phyloP scores from a whole-genome alignment of 2,797 vertebrate species.

The Pitangus sulphuratus region DNA sequence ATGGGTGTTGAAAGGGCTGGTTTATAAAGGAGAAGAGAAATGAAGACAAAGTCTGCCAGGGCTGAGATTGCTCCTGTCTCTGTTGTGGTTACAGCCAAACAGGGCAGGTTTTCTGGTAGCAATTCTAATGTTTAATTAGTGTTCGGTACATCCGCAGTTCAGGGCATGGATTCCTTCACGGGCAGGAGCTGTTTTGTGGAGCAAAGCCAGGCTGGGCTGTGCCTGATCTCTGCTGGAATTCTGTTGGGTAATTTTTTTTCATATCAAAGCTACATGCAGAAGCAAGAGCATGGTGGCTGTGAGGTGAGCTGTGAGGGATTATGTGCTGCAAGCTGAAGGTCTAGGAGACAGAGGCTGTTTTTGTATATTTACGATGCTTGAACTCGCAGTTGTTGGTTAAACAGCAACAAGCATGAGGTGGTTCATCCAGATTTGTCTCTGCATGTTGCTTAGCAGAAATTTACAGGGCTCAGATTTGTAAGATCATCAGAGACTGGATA shows the following conservation, averaged over 20 bases:
- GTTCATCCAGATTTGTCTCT: background rate
- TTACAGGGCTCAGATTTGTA: background rate
- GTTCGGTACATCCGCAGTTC: background rate
- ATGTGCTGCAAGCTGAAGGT: background rate
- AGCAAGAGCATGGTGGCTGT: background rate
- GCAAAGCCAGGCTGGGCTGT: background rate
- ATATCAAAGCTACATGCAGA: background rate
- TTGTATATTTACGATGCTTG: background rate
- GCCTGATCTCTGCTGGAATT: background rate
- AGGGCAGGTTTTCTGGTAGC: background rate
- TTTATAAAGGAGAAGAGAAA: background rate
- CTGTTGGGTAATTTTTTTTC: background rate
- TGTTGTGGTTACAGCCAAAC: constrained; percentile 15
- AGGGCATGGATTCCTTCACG: background rate
- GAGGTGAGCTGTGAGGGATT: background rate
- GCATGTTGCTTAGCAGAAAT: background rate
- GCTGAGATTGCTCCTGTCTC: background rate
- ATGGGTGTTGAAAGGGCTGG: background rate
- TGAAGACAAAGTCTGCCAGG: background rate
- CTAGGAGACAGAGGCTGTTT: background rate
- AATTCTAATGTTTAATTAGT: background rate
- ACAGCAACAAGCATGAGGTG: background rate
- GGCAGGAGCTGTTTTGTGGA: background rate
- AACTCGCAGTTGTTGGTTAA: rapidly evolving
- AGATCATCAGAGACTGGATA: background rate